Evolutionary conservation across 2,797 vertebrate genomes (phyloP).

Genomic region (Argya squamiceps): DNA sequence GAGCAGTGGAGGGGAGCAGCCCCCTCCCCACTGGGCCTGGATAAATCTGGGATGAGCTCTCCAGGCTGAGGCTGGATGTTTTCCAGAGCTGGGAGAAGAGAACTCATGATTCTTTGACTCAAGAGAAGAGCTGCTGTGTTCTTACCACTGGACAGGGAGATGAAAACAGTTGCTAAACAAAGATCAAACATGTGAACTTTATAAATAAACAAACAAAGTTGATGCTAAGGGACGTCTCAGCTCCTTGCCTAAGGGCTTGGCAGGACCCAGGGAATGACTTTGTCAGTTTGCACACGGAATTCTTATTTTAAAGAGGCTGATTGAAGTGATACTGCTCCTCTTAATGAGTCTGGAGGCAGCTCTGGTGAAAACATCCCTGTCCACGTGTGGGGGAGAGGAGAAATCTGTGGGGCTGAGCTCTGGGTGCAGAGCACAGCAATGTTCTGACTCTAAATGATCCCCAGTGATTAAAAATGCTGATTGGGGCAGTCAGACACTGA

Average conservation of each 20-base stretch:
- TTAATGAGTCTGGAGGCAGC: not conserved
- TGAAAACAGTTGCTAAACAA: constrained; percentile 61
- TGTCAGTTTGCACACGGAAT: constrained; percentile 36
- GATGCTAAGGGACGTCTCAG: constrained; percentile 54
- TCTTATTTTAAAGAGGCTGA: constrained; percentile 36
- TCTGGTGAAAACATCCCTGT: not conserved
- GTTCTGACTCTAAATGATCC: rapidly evolving
- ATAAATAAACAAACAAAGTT: constrained; percentile 65
- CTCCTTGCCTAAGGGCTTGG: constrained; percentile 63
- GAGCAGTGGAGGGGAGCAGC: not conserved
- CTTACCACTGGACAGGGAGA: constrained; percentile 56
- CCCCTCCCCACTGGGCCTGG: not conserved
- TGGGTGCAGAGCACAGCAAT: not conserved
- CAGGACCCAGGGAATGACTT: constrained; percentile 41
- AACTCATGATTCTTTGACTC: constrained; percentile 58
- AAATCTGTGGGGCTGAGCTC: not conserved
- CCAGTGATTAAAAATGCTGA: not conserved
- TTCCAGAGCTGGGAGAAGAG: constrained; percentile 41
- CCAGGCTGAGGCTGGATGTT: not conserved
- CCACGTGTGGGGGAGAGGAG: not conserved
- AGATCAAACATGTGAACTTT: constrained; percentile 67
- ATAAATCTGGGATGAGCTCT: not conserved
- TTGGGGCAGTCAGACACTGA: not conserved
- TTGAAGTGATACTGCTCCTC: constrained; percentile 17
- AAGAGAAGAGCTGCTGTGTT: constrained; percentile 51